Base-by-base conservation (phyloP, 2,888 invertebrate genomes). In the Dioctria linearis region DNA sequence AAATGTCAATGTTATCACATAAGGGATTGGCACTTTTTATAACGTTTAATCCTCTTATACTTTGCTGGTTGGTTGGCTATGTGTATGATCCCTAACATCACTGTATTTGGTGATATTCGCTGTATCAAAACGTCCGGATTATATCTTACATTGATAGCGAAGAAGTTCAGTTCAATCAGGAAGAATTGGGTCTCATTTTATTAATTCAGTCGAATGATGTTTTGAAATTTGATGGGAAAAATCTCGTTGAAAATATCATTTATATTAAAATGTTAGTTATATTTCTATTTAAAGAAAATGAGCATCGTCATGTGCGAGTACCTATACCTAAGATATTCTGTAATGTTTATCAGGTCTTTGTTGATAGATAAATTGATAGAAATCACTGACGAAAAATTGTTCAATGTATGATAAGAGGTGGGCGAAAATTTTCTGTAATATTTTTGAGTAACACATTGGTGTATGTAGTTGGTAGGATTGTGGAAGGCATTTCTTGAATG, bases 21-120 rank as follows among this genome's bases (percentile, higher is more conserved):
- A 80, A 25, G 80, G 81, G 81, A 81, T 81, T 81, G 81, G 78
- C 81, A 80, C 78, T 76, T 81, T 81, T 81, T 81, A 81, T 81
- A 81, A 80, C 80, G 69, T 71, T 71, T 81, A 81, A 81, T 81
- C 81, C 81, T 80, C 81, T 81, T 81, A 81, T 69, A 80, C 76
- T 76, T 79, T 79, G 78, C 67, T 65, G 79, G 79, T 49, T 81
- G 25, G 25, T 25, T 25, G 25, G 25, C 25, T 25, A 25, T 25
- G 25, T 25, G 81, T 79, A 67, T 79, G 79, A 76, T 79, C 73
- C 73, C 76, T 80, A 81, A 81, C 80, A 25, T 25, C 25, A 76
- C 67, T 75, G 65, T 80, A 66, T 76, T 80, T 80, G 81, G 75
- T 79, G 79, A 81, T 80, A 81, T 80, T 43, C 25, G 25, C 76